These are phyloP conservation scores for Lucifuga dentata DNA, from an alignment of 2,113 vertebrate genomes.

Conservation along the genomic window DNA sequence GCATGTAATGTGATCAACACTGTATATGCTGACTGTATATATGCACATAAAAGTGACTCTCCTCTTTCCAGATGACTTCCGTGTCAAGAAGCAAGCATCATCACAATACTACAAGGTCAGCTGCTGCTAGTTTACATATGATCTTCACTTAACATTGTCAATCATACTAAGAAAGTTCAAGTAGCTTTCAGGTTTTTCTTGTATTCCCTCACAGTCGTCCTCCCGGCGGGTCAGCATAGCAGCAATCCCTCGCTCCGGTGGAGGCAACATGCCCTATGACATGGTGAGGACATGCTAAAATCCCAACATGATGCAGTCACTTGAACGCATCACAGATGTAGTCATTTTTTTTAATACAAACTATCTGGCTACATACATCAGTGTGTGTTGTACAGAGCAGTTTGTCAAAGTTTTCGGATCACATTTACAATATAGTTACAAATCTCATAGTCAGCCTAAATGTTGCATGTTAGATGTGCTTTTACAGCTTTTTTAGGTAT, in stretches of 20 bases:
- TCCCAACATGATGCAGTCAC: not conserved
- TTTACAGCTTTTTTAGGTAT: too few relatives aligned
- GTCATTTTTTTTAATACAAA: too few relatives aligned
- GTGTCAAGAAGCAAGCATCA: conserved; percentile 85
- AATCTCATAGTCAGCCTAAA: too few relatives aligned
- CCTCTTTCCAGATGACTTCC: conserved; percentile 85
- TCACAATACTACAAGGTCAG: conserved; percentile 81
- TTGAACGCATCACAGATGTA: too few relatives aligned
- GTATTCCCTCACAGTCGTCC: conserved; percentile 69
- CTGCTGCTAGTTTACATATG: not conserved
- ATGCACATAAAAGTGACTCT: too few relatives aligned
- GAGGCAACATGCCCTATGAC: conserved; percentile 75
- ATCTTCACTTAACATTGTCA: not conserved
- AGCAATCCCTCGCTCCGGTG: conserved; percentile 84
- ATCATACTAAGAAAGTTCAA: not conserved
- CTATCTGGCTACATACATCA: too few relatives aligned
- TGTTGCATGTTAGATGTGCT: too few relatives aligned
- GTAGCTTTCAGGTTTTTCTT: not conserved
- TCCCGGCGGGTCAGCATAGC: conserved; percentile 90
- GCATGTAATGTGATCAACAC: too few relatives aligned
- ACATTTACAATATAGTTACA: too few relatives aligned
- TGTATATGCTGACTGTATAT: too few relatives aligned
- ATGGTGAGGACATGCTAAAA: conserved; percentile 71
- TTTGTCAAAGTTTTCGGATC: too few relatives aligned
- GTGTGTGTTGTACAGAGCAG: too few relatives aligned